phyloP scores from a whole-genome alignment of 2,797 vertebrate genomes.

The Hypotaenidia okinawae region DNA sequence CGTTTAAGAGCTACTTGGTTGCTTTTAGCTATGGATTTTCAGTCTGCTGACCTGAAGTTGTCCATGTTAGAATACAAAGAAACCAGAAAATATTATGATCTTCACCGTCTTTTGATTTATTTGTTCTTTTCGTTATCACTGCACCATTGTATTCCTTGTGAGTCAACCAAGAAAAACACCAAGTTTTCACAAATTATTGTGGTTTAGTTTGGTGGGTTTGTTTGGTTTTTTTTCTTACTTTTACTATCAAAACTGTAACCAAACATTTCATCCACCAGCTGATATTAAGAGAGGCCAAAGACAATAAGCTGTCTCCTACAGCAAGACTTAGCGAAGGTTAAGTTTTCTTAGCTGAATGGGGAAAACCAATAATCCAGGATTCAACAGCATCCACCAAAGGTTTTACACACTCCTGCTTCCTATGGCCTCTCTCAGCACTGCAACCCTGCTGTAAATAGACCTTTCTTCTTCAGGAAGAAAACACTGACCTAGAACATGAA shows the following conservation, averaged over 20 bases:
- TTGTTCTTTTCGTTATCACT: background rate
- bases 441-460: background rate
- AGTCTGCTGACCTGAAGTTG: background rate
- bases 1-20: constrained; percentile 4
- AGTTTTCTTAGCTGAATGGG: background rate
- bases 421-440: background rate
- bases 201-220: no score
- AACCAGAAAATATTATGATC: background rate
- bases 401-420: background rate
- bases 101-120: background rate
- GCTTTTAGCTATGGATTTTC: constrained; percentile 4
- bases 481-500: background rate
- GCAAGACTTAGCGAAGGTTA: background rate
- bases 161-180: background rate
- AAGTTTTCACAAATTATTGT: background rate
- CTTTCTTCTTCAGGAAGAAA: background rate
- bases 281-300: background rate
- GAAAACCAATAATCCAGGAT: background rate
- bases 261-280: background rate
- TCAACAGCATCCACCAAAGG: background rate
- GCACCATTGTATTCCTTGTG: background rate
- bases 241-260: background rate
- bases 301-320: background rate
- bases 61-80: background rate
- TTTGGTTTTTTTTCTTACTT: background rate